Conservation (phyloP, 1,140 invertebrate genomes). For the Homarus americanus region DNA sequence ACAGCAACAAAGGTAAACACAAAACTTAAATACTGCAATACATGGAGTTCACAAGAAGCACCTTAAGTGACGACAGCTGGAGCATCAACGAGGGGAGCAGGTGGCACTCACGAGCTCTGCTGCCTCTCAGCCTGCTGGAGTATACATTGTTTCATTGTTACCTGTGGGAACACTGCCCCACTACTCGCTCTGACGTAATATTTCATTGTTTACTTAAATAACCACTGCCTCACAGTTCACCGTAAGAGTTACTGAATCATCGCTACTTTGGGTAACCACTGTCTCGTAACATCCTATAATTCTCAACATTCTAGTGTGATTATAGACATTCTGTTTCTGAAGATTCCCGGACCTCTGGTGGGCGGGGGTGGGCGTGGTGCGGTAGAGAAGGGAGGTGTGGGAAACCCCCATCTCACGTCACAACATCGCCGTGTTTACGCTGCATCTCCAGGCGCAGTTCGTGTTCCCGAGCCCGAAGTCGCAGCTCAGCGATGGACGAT, state of each 20-base stretch:
- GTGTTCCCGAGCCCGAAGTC: conserved; percentile 94
- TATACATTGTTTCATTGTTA: neutral
- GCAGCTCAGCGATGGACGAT: conserved; percentile 79
- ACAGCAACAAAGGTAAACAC: conserved; percentile 28
- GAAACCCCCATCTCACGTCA: conserved; percentile 24
- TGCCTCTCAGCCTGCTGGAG: neutral
- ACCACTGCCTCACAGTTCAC: neutral
- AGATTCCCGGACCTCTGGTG: too few relatives aligned
- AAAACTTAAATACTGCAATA: conserved; percentile 29
- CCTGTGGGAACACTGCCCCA: neutral
- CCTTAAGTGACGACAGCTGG: conserved; percentile 40
- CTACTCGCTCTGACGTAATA: neutral
- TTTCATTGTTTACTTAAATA: neutral
- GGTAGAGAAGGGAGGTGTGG: neutral
- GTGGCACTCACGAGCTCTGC: neutral
- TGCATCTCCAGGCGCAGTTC: conserved; percentile 91
- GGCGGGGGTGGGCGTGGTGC: neutral
- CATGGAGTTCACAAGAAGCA: conserved; percentile 23
- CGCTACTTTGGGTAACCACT: neutral
- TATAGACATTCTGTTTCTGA: neutral
- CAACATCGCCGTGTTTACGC: conserved; percentile 85
- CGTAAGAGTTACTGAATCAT: neutral
- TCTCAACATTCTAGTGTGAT: too few relatives aligned
- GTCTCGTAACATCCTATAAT: neutral
- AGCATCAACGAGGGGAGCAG: neutral